Base-by-base conservation (phyloP, 2,797 vertebrate species). In the Acipenser ruthenus region DNA sequence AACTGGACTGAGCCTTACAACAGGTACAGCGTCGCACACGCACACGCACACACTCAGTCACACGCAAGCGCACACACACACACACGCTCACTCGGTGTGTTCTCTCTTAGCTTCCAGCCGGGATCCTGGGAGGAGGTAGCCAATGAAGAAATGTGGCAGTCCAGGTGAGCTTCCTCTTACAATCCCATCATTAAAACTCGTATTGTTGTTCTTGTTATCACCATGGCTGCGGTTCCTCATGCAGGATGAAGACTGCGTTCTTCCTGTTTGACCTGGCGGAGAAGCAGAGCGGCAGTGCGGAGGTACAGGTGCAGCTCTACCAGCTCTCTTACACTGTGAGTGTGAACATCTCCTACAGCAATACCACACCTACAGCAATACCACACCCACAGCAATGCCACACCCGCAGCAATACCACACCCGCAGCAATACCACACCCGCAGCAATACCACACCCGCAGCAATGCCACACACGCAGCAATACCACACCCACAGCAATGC, bases 61-160 rank as follows among this genome's bases (percentile, higher is more conserved):
- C 80, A 69, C 23, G 23, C 71, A 12, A 61, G 56, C 66, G 23
- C 67, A n/a, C 67, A 78, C 74, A 75, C 74, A 75, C 77, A 67
- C 68, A 77, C 15, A 1, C 70, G 65, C 70, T 67, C 61, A 73
- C 53, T 65, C 69, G 71, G 75, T 72, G 69, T 77, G 77, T 69
- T 78, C 69, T 60, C 73, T 76, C 74, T 73, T 73, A 99, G 96
- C 83, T 99, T 98, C 82, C 83, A 88, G 70, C 81, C 89, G 63
- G 87, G 91, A 65, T 96, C 95, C 63, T 99, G 96, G 96, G 96
- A 99, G 82, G 88, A 84, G 23, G 91, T 99, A 2, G 95, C 94
- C 79, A 98, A 98, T 4, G 96, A 98, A 79, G 96, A 99, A 84
- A 99, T 99, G 95, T 99, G 96, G 96, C 96, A 99, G 84, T 93